phyloP scores from a whole-genome alignment of 2,113 vertebrate species.

The Bos taurus region DNA sequence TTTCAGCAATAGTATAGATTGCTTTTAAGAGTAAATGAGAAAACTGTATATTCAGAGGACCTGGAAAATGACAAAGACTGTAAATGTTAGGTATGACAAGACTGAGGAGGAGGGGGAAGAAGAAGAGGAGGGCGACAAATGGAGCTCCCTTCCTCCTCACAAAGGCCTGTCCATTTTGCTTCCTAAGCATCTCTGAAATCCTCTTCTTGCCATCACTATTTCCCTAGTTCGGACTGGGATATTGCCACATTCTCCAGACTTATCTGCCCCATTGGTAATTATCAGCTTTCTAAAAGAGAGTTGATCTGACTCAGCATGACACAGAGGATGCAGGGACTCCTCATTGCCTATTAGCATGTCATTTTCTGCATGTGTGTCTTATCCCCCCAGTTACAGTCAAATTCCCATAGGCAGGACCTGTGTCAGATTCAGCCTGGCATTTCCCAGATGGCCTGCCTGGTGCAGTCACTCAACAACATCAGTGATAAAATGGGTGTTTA shows the following conservation, averaged over 20 bases:
- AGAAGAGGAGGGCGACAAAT: rapidly evolving
- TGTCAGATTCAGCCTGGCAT: background rate
- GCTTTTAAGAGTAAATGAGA: background rate
- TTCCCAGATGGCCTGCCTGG: background rate
- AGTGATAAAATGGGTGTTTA: background rate
- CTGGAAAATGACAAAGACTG: background rate
- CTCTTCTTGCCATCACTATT: background rate
- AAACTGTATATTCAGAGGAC: background rate
- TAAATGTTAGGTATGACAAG: background rate
- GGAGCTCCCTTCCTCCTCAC: background rate
- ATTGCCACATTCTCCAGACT: background rate
- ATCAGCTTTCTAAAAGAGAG: background rate
- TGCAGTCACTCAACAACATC: background rate
- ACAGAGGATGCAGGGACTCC: background rate
- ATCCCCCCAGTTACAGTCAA: background rate
- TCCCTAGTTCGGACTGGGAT: background rate
- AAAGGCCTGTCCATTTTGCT: background rate
- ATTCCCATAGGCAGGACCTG: background rate
- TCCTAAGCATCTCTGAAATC: background rate
- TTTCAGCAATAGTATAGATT: background rate
- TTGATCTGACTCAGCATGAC: background rate
- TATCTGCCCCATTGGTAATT: background rate
- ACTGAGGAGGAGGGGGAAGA: background rate
- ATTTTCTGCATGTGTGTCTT: background rate
- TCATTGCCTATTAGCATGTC: background rate